Evolutionary conservation across 2,888 invertebrate species (phyloP).

Genomic region (Pseudococcus viburni): DNA sequence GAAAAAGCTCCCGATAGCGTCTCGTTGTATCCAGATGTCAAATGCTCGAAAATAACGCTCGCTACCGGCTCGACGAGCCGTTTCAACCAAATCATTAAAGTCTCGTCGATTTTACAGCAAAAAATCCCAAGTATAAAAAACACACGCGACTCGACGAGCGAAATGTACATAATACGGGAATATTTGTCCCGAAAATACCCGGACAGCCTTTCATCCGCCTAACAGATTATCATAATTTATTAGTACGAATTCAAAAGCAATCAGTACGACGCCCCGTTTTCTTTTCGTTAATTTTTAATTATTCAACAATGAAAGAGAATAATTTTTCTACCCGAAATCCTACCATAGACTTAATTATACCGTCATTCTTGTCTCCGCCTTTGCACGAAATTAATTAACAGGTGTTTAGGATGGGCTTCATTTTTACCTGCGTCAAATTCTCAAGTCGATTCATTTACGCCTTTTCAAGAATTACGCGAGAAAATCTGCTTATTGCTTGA

Average conservation of each 20-base stretch:
- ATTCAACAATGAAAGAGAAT: background rate
- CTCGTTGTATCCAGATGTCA: background rate
- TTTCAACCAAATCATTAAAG: background rate
- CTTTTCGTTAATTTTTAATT: conserved; percentile 36
- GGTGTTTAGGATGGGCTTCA: background rate
- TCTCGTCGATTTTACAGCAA: background rate
- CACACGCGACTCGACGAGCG: background rate
- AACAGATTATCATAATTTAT: conserved; percentile 39
- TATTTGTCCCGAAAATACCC: too few species aligned
- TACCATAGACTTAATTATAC: background rate
- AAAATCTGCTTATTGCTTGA: too few species aligned
- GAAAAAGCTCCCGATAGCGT: background rate
- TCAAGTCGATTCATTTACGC: background rate
- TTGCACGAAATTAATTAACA: background rate
- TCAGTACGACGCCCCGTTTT: background rate
- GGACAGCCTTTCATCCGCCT: background rate
- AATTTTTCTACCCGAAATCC: background rate
- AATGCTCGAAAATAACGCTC: background rate
- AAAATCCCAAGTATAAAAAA: background rate
- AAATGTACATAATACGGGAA: too few species aligned
- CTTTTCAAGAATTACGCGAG: too few species aligned
- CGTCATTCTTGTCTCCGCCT: background rate
- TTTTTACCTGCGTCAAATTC: background rate
- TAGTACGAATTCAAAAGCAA: background rate
- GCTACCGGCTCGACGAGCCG: background rate